Base-by-base conservation (phyloP, 1,140 invertebrate species). In the Hydropsyche tenuis region DNA sequence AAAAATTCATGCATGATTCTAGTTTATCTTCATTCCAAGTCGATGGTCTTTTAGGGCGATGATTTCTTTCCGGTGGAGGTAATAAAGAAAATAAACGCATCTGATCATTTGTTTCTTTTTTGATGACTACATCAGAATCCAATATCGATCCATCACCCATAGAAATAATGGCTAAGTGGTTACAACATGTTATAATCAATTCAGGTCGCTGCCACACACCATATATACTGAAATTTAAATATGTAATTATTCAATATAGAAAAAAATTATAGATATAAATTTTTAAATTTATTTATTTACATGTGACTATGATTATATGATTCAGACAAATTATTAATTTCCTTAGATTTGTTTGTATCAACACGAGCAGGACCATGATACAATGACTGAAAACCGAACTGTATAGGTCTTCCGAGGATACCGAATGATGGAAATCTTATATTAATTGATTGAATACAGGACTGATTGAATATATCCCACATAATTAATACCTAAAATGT, bases 121-220 rank as follows among this genome's bases (percentile, higher is more conserved):
- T 14, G 7, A 45, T 45, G 22, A 23, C 11, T 30, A 37, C 27
- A 18, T 53, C 43, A 1, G 3, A 25, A 9, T 48, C 45, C 1
- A 30, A 30, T n/a, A 69, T 62, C 12, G 56, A 14, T 20, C n/a
- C 12, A 23, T 73, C 53, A 2, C 25, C 60, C n/a, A 78, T 27
- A 0, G 74, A 72, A 11, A 78, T 45, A 0, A 74, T 75, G 0
- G 81, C 81, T 5, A 84, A 72, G 70, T 81, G 80, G 75, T 86
- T 83, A 73, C 83, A 85, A 77, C 84, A 86, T 11, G 80, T 80
- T 23, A 85, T 73, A 23, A 85, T 68, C 1, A 86, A 72, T 46
- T 78, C 79, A 20, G 81, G 80, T 63, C 81, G 75, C 73, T 81
- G 78, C 80, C 81, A 82, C 64, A 74, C 72, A n/a, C 73, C 71